Evolutionary conservation across 2,113 vertebrate species (phyloP), one percentile per base, ranked within the genome.

Genomic region (Paracanthobrama guichenoti): DNA sequence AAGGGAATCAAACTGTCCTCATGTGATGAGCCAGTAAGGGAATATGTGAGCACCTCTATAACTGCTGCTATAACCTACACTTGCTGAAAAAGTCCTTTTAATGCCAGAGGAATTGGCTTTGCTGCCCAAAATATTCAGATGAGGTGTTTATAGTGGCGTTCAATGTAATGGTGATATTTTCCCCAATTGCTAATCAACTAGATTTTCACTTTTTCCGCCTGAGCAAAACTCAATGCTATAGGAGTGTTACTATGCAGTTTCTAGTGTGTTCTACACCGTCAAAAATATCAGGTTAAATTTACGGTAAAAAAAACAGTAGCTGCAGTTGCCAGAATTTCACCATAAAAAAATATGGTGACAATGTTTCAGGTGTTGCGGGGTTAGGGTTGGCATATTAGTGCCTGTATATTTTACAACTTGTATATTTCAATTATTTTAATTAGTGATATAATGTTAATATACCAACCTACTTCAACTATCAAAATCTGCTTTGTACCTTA

Each of bases 51-150:
- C 69, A 8, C 22, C 4, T n/a, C 22, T 62, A 62, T 62, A 18
- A 80, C 60, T 46, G 6, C 60, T 22, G 78, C 60, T 48, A 66
- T 48, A 64, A 66, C 44, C 39, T 80, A 50, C 39, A 48, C 13
- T 31, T 80, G 60, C 59, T 66, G 59, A 48, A 66, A 60, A 79
- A 22, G 59, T 79, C 59, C n/a, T 48, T 48, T 46, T 60, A 28
- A 48, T 48, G 59, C 39, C 78, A 79, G 39, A 79, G 59, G 42
- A 79, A 64, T 79, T 62, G 64, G 39, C 12, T 79, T 79, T 62
- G 39, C 77, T 46, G 10, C 39, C 77, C 77, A 46, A 79, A 46
- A 4, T n/a, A 62, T 46, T 60, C 55, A 39, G 11, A 57, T 14
- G 39, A 18, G 22, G 7, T 26, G 39, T 79, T 64, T 44, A 64